Evolutionary conservation across 2,113 vertebrate species (phyloP), one percentile per base, ranked within the genome.

Genomic region (Psettodes erumei): DNA sequence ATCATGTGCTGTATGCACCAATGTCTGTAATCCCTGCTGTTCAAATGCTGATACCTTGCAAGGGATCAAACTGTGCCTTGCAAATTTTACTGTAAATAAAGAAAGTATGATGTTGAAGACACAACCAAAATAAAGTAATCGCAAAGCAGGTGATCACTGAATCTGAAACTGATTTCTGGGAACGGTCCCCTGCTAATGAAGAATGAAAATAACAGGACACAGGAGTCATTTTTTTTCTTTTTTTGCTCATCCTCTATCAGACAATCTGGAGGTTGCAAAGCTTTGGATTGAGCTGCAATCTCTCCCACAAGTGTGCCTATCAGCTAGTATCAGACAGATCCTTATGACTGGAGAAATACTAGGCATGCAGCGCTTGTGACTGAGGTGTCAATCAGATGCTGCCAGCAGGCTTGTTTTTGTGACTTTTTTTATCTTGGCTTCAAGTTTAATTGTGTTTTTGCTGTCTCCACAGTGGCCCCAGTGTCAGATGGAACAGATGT

Each of bases 401-500:
- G 60, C 75, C 51, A 8, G 33, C 56, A 66, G 65, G n/a, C 54
- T 54, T 70, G 18, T 84, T 32, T 67, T 58, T 53, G 12, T 43
- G 47, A 25, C 9, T 65, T 54, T n/a, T 53, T 68, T 33, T 60
- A 59, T 72, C 47, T 47, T 65, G 73, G 76, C 72, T 68, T 82
- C 64, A 59, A 59, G 78, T 89, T 89, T 89, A 91, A 90, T 88
- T 79, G 78, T 82, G 78, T 88, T 62, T 74, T 62, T 77, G 38
- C 50, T 76, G 61, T 58, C 56, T 60, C 42, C 23, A 54, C 60
- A 55, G 54, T 63, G 60, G 65, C 58, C 33, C 40, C 35, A 13
- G 68, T 88, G 86, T 92, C 87, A 86, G 83, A 83, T 82, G 50
- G 71, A 88, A 78, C 80, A 77, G 83, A 90, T 88, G 85, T 90